A percentile compares a stretch with the other conserved stretches of the same genome.
Conservation (phyloP, 1,140 invertebrate species). For the Chironomus tepperi region DNA sequence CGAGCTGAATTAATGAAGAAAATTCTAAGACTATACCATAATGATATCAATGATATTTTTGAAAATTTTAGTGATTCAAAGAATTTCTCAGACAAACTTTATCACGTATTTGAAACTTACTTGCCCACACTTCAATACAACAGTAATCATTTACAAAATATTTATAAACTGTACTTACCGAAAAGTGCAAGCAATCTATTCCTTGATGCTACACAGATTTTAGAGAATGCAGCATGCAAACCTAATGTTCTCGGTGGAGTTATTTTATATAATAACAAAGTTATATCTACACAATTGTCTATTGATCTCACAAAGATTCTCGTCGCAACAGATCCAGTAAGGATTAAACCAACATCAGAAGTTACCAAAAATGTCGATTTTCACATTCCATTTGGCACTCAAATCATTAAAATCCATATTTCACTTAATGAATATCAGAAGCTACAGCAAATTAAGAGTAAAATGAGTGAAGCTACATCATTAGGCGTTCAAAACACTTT, state of each 20-base stretch:
- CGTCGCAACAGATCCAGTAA: constrained; percentile 68
- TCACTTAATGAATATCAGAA: constrained; percentile 49
- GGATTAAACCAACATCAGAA: constrained; percentile 69
- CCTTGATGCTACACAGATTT: constrained; percentile 68
- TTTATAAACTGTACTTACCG: constrained; percentile 64
- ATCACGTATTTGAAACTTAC: constrained; percentile 76
- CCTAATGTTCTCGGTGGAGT: constrained; percentile 65
- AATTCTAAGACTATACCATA: constrained; percentile 67
- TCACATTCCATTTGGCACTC: constrained; percentile 64
- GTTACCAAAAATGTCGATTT: constrained; percentile 50
- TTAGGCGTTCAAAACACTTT: constrained; percentile 30
- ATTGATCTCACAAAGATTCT: constrained; percentile 64
- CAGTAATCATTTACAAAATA: constrained; percentile 66
- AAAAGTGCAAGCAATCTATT: constrained; percentile 76
- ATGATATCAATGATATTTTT: constrained; percentile 59
- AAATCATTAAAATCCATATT: constrained; percentile 67
- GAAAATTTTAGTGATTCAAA: constrained; percentile 43
- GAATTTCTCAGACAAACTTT: constrained; percentile 63
- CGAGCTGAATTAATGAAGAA: constrained; percentile 60
- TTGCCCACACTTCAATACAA: constrained; percentile 68
- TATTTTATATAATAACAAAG: constrained; percentile 73
- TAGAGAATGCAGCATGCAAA: constrained; percentile 65
- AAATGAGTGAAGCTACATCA: constrained; percentile 1
- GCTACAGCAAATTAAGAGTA: constrained; percentile 42
- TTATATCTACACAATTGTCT: constrained; percentile 66